Evolutionary conservation across 2,797 vertebrate species (phyloP).

Genomic region (Myotis vivesi): DNA sequence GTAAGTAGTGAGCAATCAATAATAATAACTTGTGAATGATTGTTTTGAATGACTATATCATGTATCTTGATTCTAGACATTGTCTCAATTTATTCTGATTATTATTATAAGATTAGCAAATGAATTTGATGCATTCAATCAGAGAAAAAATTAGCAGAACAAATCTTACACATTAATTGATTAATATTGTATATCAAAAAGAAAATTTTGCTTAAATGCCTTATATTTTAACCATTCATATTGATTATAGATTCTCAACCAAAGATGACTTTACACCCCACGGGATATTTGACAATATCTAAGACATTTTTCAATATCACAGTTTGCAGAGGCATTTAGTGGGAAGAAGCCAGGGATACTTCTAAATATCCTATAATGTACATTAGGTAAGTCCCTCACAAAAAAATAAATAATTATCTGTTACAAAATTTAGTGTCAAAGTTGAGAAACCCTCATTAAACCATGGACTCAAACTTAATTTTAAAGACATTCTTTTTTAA

Average conservation of each 20-base stretch:
- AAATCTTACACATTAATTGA: background rate
- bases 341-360: background rate
- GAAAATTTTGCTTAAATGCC: background rate
- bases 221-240: background rate
- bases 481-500: background rate
- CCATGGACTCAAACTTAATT: background rate
- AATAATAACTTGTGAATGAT: background rate
- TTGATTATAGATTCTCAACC: background rate
- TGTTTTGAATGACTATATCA: background rate
- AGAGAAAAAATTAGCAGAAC: background rate
- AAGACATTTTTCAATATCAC: background rate
- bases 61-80: background rate
- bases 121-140: background rate
- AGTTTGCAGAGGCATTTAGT: background rate
- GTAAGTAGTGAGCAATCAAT: background rate
- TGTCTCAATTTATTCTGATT: background rate
- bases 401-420: background rate
- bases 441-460: background rate
- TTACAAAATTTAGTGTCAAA: background rate
- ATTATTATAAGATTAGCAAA: background rate
- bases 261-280: background rate
- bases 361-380: background rate
- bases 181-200: background rate
- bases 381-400: background rate
- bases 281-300: background rate